Percentiles rank a stretch among this genome's conserved stretches.
Evolutionary conservation across 2,888 invertebrate species (phyloP).

Genomic region (Apotomis turbidana): DNA sequence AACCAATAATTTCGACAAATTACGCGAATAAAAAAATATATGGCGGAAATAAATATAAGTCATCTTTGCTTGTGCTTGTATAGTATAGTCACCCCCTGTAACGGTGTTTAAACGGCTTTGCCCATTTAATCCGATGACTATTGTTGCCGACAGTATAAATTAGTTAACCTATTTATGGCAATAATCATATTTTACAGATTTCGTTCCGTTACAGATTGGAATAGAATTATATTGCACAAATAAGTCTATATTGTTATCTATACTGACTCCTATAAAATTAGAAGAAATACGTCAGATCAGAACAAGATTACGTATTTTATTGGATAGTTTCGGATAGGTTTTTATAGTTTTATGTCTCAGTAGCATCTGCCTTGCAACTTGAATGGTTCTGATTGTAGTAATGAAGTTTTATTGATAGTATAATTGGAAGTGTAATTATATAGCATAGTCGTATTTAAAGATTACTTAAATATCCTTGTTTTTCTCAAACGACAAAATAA

Average conservation of each 20-base stretch:
- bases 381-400: constrained; percentile 4
- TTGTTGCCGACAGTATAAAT: neutral
- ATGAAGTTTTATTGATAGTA: no score
- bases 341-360: constrained; percentile 12
- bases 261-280: neutral
- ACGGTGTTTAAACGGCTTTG: no score
- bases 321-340: neutral
- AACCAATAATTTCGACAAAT: no score
- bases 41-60: neutral
- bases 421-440: no score
- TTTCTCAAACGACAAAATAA: no score
- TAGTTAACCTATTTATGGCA: neutral
- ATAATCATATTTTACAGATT: constrained; percentile 10
- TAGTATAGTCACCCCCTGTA: neutral
- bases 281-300: constrained; percentile 12
- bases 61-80: neutral
- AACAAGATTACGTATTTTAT: constrained; percentile 18
- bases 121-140: neutral
- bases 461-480: no score
- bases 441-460: no score
- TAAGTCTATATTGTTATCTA: neutral
- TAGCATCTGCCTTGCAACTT: constrained; percentile 14
- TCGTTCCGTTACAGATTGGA: constrained; percentile 12
- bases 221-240: neutral
- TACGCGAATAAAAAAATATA: no score